Percentiles rank a stretch among this genome's conserved stretches.
Evolutionary conservation across 1,140 invertebrate genomes (phyloP).

Genomic region (Trichogramma pretiosum): DNA sequence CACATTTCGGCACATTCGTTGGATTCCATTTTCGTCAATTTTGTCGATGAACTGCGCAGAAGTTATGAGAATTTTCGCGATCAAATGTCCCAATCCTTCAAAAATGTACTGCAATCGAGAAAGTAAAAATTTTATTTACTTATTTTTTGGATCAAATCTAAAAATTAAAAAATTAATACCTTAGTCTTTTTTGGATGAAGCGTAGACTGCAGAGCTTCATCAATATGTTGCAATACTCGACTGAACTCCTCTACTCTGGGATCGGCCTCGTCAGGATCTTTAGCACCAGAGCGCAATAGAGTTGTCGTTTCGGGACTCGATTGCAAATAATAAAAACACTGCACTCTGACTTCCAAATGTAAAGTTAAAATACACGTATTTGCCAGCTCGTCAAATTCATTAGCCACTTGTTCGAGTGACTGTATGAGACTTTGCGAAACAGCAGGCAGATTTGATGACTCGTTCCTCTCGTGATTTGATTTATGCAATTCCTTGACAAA

Average conservation of each 20-base stretch:
- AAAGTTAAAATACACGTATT: constrained; percentile 84
- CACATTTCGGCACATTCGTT: constrained; percentile 78
- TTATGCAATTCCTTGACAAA: constrained; percentile 29
- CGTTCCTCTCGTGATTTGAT: constrained; percentile 25
- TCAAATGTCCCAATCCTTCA: constrained; percentile 82
- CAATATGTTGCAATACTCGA: constrained; percentile 67
- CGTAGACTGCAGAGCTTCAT: constrained; percentile 67
- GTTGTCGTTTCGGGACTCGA: constrained; percentile 56
- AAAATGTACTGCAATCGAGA: constrained; percentile 83
- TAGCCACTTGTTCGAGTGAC: constrained; percentile 50
- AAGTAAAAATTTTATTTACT: background rate
- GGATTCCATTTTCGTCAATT: constrained; percentile 71
- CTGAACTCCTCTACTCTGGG: constrained; percentile 72
- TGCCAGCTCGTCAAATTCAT: constrained; percentile 78
- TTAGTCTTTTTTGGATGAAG: constrained; percentile 70
- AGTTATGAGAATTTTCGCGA: constrained; percentile 77
- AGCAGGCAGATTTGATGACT: constrained; percentile 34
- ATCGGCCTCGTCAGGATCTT: constrained; percentile 66
- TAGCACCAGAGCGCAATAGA: constrained; percentile 35
- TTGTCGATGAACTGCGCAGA: constrained; percentile 70
- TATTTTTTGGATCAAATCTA: constrained; percentile 6
- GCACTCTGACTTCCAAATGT: constrained; percentile 87
- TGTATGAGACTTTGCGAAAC: constrained; percentile 32
- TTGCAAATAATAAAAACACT: constrained; percentile 87
- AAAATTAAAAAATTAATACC: constrained; percentile 39